Evolutionary conservation across 2,113 vertebrate genomes (phyloP).

Genomic region (Chascanopsetta lugubris): DNA sequence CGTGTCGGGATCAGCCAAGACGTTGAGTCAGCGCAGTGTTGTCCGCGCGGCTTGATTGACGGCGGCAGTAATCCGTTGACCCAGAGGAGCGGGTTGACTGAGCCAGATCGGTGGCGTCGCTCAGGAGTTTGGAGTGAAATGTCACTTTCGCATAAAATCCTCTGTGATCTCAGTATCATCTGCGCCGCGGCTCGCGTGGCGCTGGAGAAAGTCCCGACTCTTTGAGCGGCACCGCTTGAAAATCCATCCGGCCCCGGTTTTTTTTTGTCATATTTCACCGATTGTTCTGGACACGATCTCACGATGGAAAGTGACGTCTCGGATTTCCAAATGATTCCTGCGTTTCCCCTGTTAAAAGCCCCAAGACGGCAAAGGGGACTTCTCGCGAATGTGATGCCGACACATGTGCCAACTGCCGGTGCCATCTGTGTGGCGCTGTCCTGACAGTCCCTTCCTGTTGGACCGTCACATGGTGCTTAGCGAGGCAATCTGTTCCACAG

Average conservation of each 20-base stretch:
- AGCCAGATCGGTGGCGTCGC: background rate
- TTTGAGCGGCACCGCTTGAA: constrained; percentile 5
- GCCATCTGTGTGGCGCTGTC: constrained; percentile 27
- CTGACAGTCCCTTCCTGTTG: constrained; percentile 57
- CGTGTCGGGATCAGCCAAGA: too few relatives aligned
- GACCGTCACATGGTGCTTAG: constrained; percentile 47
- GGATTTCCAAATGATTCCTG: constrained; percentile 20
- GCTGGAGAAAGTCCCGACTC: too few relatives aligned
- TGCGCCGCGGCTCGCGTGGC: too few relatives aligned
- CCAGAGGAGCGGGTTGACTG: constrained; percentile 3
- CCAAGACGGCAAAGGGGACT: background rate
- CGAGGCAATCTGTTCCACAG: constrained; percentile 33
- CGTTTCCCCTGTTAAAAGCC: constrained; percentile 25
- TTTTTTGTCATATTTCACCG: background rate
- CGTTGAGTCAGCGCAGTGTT: too few relatives aligned
- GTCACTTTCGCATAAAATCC: background rate
- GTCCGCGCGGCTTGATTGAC: too few relatives aligned
- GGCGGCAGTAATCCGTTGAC: background rate
- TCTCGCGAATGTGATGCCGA: constrained; percentile 9
- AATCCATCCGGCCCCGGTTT: constrained; percentile 17
- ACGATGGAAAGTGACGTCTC: constrained; percentile 27
- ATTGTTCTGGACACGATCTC: constrained; percentile 27
- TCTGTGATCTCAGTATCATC: too few relatives aligned
- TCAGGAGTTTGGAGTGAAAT: background rate
- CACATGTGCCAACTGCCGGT: constrained; percentile 7